Percentiles rank a stretch among this genome's conserved stretches.
These are phyloP conservation scores for Mionectes olivaceus DNA, from an alignment of 2,797 vertebrate species.

Conservation along the genomic window DNA sequence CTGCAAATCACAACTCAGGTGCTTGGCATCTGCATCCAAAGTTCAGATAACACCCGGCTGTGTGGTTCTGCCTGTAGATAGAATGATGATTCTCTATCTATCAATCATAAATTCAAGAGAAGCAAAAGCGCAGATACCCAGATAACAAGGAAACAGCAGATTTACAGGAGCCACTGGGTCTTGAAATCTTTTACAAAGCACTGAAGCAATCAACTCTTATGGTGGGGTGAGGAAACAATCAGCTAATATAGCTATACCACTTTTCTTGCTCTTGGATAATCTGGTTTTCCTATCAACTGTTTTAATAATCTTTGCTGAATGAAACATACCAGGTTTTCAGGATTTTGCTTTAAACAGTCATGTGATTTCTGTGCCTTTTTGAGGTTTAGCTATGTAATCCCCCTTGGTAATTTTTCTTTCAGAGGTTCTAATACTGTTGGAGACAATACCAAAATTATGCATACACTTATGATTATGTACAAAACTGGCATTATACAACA, in stretches of 20 bases:
- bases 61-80: neutral
- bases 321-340: neutral
- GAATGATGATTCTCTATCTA: neutral
- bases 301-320: neutral
- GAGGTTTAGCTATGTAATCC: neutral
- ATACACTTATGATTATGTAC: neutral
- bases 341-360: neutral
- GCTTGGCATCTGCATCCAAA: conserved; percentile 28
- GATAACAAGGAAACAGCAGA: neutral
- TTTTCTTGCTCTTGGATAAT: neutral
- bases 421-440: neutral
- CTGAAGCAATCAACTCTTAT: neutral
- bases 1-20: conserved; percentile 50
- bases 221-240: neutral
- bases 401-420: conserved; percentile 6
- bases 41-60: conserved; percentile 28
- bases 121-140: neutral
- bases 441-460: conserved; percentile 9
- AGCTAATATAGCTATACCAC: neutral
- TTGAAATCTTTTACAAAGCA: neutral
- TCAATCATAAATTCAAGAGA: neutral
- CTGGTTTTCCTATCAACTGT: neutral
- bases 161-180: neutral
- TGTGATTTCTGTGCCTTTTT: neutral
- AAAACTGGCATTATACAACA: conserved; percentile 11